Percentiles rank a stretch among this genome's conserved stretches.
Conservation (phyloP, 30 jellyfish, hydroid and myxozoan genomes). For the Hydractinia symbiolongicarpus region DNA sequence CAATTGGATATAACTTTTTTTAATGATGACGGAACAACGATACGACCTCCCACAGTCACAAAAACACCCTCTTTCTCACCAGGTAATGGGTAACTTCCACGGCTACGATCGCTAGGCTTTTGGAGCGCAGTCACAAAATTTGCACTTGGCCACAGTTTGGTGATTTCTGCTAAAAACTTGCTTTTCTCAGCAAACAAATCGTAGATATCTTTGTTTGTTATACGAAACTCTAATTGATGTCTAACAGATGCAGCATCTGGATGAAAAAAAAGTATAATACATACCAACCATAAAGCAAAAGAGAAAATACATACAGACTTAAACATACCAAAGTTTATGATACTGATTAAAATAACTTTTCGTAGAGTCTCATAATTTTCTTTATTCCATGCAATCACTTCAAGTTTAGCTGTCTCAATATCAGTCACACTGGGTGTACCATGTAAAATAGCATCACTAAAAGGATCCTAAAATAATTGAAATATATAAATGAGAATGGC, state of each 20-base stretch:
- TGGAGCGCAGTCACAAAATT: background rate
- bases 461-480: constrained; percentile 29
- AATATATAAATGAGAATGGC: background rate
- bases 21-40: background rate
- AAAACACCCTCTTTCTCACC: constrained; percentile 11
- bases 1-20: background rate
- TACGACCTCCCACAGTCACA: constrained; percentile 3
- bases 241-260: background rate
- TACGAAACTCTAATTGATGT: background rate
- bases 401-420: constrained; percentile 57
- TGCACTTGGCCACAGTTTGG: constrained; percentile 3
- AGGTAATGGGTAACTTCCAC: constrained; percentile 1
- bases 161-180: background rate
- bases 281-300: background rate
- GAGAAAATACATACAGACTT: background rate
- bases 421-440: constrained; percentile 75
- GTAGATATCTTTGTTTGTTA: background rate
- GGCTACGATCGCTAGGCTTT: background rate
- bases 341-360: constrained; percentile 14
- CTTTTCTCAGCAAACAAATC: background rate
- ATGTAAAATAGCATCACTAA: constrained; percentile 51
- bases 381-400: constrained; percentile 91
- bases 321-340: background rate
- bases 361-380: constrained; percentile 64
- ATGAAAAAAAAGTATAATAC: background rate